A percentile compares a stretch with the other conserved stretches of the same genome.
phyloP scores from a whole-genome alignment of 2,888 invertebrate species.

The Macrophya alboannulata region DNA sequence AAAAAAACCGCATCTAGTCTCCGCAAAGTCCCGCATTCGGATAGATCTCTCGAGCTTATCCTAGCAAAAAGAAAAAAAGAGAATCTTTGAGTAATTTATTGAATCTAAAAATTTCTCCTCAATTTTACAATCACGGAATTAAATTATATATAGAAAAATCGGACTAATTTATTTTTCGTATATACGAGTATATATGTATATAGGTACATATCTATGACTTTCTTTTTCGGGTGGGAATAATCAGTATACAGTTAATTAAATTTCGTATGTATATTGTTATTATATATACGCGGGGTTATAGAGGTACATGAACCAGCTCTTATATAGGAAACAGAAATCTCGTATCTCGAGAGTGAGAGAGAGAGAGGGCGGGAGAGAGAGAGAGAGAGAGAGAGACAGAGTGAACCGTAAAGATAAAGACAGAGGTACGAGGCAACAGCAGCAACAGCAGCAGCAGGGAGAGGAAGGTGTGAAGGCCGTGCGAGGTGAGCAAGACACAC shows the following conservation, averaged over 20 bases:
- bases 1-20: too few relatives aligned
- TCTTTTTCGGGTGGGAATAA: not conserved
- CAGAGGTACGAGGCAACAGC: not conserved
- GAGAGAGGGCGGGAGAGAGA: not conserved
- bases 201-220: too few relatives aligned
- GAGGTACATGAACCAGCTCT: constrained; percentile 27
- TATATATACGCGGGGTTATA: not conserved
- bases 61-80: too few relatives aligned
- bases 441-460: constrained; percentile 53
- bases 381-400: not conserved
- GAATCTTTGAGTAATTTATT: too few relatives aligned
- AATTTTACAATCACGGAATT: too few relatives aligned
- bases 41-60: too few relatives aligned
- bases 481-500: constrained; percentile 58
- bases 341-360: not conserved
- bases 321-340: constrained; percentile 39
- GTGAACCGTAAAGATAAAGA: constrained; percentile 14
- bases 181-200: too few relatives aligned
- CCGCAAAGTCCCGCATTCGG: not conserved
- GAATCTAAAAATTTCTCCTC: too few relatives aligned
- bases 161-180: too few relatives aligned
- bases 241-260: not conserved
- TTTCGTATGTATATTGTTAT: not conserved
- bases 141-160: too few relatives aligned
- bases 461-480: constrained; percentile 69